phyloP scores from a whole-genome alignment of 2,888 invertebrate genomes.

The Luperina nickerlii region DNA sequence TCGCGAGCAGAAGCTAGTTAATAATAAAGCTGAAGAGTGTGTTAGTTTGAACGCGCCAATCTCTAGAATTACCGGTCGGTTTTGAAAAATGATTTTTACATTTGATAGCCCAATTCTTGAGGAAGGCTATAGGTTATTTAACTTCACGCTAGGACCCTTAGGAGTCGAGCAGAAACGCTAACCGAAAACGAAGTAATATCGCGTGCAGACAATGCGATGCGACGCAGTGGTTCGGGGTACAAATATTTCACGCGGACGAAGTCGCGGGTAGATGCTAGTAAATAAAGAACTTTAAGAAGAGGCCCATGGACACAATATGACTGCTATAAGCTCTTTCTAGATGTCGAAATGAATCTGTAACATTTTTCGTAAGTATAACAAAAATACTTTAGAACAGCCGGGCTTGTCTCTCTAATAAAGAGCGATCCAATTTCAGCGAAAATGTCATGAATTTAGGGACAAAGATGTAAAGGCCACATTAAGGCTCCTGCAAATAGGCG shows the following conservation, averaged over 20 bases:
- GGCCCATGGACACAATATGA: neutral
- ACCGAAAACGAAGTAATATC: too few relatives aligned
- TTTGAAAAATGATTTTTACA: too few relatives aligned
- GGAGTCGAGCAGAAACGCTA: neutral
- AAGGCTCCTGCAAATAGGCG: too few relatives aligned
- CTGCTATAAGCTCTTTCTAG: neutral
- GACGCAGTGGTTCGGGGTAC: too few relatives aligned
- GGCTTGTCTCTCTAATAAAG: constrained; percentile 13
- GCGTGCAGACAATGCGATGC: too few relatives aligned
- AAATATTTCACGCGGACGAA: too few relatives aligned
- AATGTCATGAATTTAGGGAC: constrained; percentile 34
- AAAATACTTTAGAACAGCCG: constrained; percentile 22
- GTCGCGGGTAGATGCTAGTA: too few relatives aligned
- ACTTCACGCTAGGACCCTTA: neutral
- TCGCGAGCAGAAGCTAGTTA: too few relatives aligned
- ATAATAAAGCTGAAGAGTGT: too few relatives aligned
- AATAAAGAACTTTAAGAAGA: neutral
- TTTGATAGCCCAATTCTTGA: too few relatives aligned
- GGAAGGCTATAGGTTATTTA: neutral
- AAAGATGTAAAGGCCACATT: constrained; percentile 22
- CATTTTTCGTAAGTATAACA: constrained; percentile 4
- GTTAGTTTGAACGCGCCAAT: too few relatives aligned
- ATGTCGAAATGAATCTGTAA: constrained; percentile 7
- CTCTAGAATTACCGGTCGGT: too few relatives aligned
- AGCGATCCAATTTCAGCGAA: constrained; percentile 41